Evolutionary conservation across 2,888 invertebrate genomes (phyloP), one percentile per base, ranked within the genome.

Genomic region (Microplitis deprimator): DNA sequence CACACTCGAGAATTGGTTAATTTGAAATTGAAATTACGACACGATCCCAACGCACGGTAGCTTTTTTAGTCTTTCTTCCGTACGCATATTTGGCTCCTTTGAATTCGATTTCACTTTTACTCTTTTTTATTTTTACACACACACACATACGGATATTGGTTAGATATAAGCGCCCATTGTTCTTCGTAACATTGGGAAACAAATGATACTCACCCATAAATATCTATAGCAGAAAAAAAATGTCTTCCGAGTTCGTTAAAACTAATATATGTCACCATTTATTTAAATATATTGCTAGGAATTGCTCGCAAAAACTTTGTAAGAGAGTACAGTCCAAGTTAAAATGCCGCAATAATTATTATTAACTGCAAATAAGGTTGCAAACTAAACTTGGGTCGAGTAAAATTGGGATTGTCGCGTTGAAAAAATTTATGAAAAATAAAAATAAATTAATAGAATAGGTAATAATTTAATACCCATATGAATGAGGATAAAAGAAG

Each of bases 191-290:
- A 76, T 79, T 75, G 77, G 85, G 81, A 86, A 86, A 87, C 86
- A 86, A 87, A 87, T 87, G 85, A 87, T 84, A 82, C 76, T 59
- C 50, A 77, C 76, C 38, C 73, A 74, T 65, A 65, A 70, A 70
- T 74, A 71, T 73, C 40, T 69, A 50, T 20, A 38, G 64, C 69
- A 72, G 13, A 72, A 68, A 67, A 71, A 65, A 62, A 73, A 77
- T 61, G 78, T 80, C 81, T 82, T 83, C 82, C 86, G 10, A 50
- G 50, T 87, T 87, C 87, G 87, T 87, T 87, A 87, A 87, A 87
- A 87, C 87, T 86, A 87, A 87, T 86, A 85, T 87, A 87, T 87
- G 87, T 86, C 87, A 85, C 84, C 87, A 87, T 87, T 87, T 86
- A 85, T 87, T 87, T 85, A 85, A 86, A 87, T 87, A 87, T 87